phyloP scores from a whole-genome alignment of 2,113 vertebrate species.

The human region DNA sequence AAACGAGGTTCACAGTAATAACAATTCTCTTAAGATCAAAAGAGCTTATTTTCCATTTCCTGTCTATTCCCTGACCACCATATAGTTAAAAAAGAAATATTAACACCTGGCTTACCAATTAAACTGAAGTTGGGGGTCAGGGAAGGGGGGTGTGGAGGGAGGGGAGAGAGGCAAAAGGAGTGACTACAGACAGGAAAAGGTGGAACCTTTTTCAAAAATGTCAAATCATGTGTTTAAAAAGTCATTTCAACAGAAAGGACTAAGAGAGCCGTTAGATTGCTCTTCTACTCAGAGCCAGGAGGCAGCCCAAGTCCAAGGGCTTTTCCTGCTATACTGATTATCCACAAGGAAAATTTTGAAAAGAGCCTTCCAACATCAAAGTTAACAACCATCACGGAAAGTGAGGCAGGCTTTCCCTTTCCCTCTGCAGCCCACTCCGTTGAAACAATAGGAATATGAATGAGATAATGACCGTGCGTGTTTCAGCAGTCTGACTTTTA shows the following conservation, averaged over 20 bases:
- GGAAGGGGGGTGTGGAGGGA: not conserved
- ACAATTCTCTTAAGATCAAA: conserved; percentile 78
- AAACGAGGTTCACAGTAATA: conserved; percentile 74
- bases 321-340: conserved; percentile 52
- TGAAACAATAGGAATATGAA: conserved; percentile 82
- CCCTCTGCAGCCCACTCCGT: conserved; percentile 71
- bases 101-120: conserved; percentile 70
- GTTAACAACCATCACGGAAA: conserved; percentile 79
- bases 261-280: not conserved
- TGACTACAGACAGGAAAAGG: conserved; percentile 56
- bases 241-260: conserved; percentile 50
- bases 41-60: conserved; percentile 80
- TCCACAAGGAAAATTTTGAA: conserved; percentile 71
- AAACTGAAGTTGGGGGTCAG: not conserved
- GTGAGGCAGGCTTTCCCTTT: conserved; percentile 71
- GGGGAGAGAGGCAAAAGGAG: not conserved
- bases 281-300: not conserved
- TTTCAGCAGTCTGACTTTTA: conserved; percentile 85
- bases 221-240: conserved; percentile 64
- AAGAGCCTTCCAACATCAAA: conserved; percentile 79
- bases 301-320: not conserved
- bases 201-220: conserved; percentile 42
- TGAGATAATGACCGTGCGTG: conserved; percentile 83
- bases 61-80: conserved; percentile 67
- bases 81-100: not conserved